phyloP scores from a whole-genome alignment of 2,113 vertebrate species.

The Anser brachyrhynchus region DNA sequence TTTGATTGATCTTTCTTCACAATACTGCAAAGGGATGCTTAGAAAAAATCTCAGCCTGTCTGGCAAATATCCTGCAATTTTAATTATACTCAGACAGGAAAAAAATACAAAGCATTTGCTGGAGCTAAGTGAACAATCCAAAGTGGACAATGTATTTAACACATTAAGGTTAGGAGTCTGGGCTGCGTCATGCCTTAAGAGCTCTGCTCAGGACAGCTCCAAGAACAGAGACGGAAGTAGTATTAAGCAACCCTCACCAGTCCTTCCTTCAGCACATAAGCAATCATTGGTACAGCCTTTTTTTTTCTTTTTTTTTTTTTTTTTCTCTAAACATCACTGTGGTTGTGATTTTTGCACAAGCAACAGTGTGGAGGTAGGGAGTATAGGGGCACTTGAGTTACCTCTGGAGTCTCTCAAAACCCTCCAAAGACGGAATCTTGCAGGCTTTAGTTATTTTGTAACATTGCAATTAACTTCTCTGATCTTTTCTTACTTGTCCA shows the following conservation, averaged over 20 bases:
- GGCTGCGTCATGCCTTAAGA: slow-evolving; percentile 18
- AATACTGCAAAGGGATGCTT: not conserved
- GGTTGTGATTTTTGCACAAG: not conserved
- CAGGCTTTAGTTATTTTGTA: not conserved
- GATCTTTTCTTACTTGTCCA: not conserved
- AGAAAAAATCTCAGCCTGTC: slow-evolving; percentile 3
- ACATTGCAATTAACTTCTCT: not conserved
- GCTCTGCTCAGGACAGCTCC: slow-evolving; percentile 13
- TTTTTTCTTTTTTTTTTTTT: not conserved
- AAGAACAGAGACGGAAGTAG: not conserved
- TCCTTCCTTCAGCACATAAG: not conserved
- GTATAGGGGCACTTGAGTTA: not conserved
- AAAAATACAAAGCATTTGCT: slow-evolving; percentile 38
- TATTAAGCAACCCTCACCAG: not conserved
- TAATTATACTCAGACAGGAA: slow-evolving; percentile 38
- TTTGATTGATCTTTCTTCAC: not conserved
- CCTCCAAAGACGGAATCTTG: not conserved
- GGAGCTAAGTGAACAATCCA: slow-evolving; percentile 32
- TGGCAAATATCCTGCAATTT: slow-evolving; percentile 54
- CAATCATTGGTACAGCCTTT: not conserved
- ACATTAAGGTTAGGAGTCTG: slow-evolving; percentile 30
- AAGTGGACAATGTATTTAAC: slow-evolving; percentile 50
- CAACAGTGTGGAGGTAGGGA: not conserved
- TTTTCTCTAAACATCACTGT: rapidly evolving
- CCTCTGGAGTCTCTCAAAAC: not conserved